Evolutionary conservation across 2,888 invertebrate genomes (phyloP).

Genomic region (Troglohyphantes excavatus): DNA sequence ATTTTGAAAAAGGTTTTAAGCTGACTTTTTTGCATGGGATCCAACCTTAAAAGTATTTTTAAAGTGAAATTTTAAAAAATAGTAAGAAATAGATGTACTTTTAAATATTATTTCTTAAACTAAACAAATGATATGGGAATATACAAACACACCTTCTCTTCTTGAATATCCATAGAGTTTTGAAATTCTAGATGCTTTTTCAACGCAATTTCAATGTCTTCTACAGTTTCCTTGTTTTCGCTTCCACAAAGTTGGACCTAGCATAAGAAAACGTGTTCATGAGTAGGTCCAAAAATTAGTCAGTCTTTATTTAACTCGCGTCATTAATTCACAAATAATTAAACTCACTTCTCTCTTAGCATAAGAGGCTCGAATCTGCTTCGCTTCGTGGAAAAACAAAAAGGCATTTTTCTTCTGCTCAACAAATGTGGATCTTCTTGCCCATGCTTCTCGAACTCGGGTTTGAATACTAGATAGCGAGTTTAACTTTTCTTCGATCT

Average conservation of each 20-base stretch:
- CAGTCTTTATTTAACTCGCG: background rate
- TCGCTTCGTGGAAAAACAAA: constrained; percentile 96
- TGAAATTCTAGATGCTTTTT: constrained; percentile 98
- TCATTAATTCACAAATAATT: background rate
- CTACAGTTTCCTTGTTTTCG: constrained; percentile 84
- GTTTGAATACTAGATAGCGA: constrained; percentile 90
- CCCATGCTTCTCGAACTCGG: constrained; percentile 92
- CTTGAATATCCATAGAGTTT: constrained; percentile 93
- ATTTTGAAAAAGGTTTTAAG: too few relatives aligned
- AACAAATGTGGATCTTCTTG: constrained; percentile 91
- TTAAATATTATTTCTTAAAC: too few relatives aligned
- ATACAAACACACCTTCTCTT: constrained; percentile 88
- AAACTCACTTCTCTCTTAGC: constrained; percentile 89
- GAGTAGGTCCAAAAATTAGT: background rate
- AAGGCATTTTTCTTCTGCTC: constrained; percentile 96
- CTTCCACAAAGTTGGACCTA: constrained; percentile 80
- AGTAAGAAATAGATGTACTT: too few relatives aligned
- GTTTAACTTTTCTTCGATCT: constrained; percentile 72
- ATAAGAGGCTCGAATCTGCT: constrained; percentile 93
- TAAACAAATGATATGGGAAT: too few relatives aligned
- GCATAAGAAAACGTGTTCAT: background rate
- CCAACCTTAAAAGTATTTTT: too few relatives aligned
- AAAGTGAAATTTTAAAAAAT: too few relatives aligned
- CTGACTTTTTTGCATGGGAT: too few relatives aligned
- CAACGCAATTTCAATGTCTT: constrained; percentile 93